phyloP scores from a whole-genome alignment of 2,113 vertebrate species.

The Pampusana beccarii region DNA sequence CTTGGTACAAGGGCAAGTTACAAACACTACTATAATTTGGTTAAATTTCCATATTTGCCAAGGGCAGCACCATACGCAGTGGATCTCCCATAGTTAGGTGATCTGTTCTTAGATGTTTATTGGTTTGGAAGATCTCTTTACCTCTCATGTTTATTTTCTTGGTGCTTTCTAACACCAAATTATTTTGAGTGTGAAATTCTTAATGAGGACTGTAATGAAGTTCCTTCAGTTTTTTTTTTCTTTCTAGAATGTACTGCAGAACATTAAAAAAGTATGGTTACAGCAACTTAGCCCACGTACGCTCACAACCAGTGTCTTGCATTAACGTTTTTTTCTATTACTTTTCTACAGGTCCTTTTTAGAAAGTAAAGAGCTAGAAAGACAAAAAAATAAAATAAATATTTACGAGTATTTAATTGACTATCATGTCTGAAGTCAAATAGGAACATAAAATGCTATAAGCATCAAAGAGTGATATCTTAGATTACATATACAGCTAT shows the following conservation, averaged over 20 bases:
- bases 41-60: background rate
- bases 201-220: background rate
- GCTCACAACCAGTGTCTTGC: background rate
- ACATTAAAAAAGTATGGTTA: background rate
- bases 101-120: background rate
- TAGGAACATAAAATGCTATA: background rate
- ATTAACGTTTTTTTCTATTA: background rate
- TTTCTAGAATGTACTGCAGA: background rate
- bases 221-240: background rate
- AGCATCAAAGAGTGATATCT: background rate
- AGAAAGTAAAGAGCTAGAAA: background rate
- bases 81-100: background rate
- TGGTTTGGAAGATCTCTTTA: background rate
- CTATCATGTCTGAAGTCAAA: background rate
- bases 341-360: background rate
- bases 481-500: background rate
- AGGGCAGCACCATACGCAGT: background rate
- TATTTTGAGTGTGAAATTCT: background rate
- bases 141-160: background rate
- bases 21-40: background rate
- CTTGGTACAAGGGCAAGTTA: background rate
- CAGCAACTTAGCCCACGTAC: background rate
- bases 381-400: background rate
- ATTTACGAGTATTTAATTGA: background rate
- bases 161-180: background rate